phyloP scores from a whole-genome alignment of 2,888 invertebrate species.

The Theristus sp. region DNA sequence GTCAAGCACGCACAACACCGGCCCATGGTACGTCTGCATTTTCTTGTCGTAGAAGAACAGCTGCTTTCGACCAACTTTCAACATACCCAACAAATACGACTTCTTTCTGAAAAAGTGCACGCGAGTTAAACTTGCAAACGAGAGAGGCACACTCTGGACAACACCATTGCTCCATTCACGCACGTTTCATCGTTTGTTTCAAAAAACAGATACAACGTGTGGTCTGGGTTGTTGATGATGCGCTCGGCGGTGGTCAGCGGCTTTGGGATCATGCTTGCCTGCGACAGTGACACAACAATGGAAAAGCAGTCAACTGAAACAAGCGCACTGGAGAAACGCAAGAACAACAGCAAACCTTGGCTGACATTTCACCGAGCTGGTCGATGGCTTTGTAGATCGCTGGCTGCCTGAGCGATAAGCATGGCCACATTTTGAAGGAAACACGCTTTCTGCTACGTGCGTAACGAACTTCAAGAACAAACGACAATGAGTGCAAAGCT shows the following conservation, averaged over 20 bases:
- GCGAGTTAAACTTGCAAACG: too few relatives aligned
- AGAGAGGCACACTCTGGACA: too few relatives aligned
- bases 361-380: conserved; percentile 1
- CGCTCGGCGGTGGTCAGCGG: conserved; percentile 17
- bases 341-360: neutral
- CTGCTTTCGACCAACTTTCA: conserved; percentile 75
- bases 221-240: conserved; percentile 15
- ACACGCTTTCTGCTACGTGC: too few relatives aligned
- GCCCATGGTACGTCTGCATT: conserved; percentile 33
- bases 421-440: too few relatives aligned
- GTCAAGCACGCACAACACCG: conserved; percentile 71
- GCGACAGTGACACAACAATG: conserved; percentile 4
- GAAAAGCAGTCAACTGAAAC: conserved; percentile 4
- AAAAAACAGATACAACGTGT: conserved; percentile 19
- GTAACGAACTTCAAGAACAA: too few relatives aligned
- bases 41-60: conserved; percentile 46
- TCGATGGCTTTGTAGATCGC: conserved; percentile 9
- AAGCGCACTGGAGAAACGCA: conserved; percentile 9
- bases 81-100: conserved; percentile 45
- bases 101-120: conserved; percentile 7
- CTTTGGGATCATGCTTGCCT: conserved; percentile 13
- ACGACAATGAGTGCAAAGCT: too few relatives aligned
- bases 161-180: neutral
- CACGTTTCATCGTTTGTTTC: conserved; percentile 15
- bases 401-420: conserved; percentile 7